Percentiles rank a stretch among this genome's conserved stretches.
phyloP scores from a whole-genome alignment of 2,888 invertebrate genomes.

The Gandaritis pyraliata region DNA sequence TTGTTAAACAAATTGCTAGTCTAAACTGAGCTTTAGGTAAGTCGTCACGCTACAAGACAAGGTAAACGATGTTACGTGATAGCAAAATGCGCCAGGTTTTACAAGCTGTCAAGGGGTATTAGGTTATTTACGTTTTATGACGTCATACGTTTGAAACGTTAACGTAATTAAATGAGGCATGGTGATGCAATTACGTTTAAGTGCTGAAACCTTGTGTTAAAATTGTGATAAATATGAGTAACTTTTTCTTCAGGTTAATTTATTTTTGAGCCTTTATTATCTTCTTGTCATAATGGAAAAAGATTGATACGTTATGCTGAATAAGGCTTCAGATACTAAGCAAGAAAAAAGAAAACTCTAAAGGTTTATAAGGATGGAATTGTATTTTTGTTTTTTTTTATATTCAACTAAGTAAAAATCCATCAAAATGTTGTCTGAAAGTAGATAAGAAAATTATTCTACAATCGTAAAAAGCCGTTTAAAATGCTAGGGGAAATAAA shows the following conservation, averaged over 20 bases:
- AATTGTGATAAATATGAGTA: not conserved
- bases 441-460: no score
- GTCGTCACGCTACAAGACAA: conserved; percentile 1
- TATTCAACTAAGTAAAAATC: no score
- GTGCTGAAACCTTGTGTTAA: conserved; percentile 1
- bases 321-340: no score
- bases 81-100: conserved; percentile 24
- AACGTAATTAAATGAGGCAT: conserved; percentile 12
- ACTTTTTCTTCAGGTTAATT: not conserved
- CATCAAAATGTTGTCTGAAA: no score
- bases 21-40: not conserved
- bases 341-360: no score
- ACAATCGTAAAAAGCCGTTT: no score
- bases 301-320: no score
- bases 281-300: no score
- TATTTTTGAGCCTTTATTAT: no score
- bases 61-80: conserved; percentile 29
- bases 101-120: conserved; percentile 29
- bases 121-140: conserved; percentile 24
- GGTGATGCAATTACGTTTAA: not conserved
- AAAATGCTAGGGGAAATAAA: not conserved
- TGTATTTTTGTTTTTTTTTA: no score
- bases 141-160: conserved; percentile 19
- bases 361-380: no score
- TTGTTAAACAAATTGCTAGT: not conserved